Evolutionary conservation across 2,113 vertebrate species (phyloP), one percentile per base, ranked within the genome.

Genomic region (Pitta sordida): DNA sequence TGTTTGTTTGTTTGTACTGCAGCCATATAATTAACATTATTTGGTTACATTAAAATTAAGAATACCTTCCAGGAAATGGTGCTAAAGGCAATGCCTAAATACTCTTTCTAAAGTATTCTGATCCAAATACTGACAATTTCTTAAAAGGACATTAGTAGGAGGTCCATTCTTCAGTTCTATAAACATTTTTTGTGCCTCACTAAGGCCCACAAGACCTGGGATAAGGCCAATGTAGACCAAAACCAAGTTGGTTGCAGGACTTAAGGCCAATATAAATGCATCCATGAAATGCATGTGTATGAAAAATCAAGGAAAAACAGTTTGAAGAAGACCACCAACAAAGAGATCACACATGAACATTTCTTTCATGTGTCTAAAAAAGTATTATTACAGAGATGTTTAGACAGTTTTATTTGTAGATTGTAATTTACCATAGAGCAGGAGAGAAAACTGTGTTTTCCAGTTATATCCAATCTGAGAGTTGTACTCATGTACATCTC

Each of bases 251-350:
- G 63, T 89, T 51, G 48, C 55, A 56, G 85, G 83, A 91, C 9
- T 90, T 52, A 59, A 78, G 55, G 79, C 87, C 93, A 94, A 91
- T 85, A 90, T 55, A 95, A 96, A 96, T 92, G 75, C 51, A 63
- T 41, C 59, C 39, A 60, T 78, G 78, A 85, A 90, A 91, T 41
- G 39, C 6, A 11, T 18, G 65, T 67, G 55, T 67, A 70, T 37
- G 59, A 94, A 93, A 74, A 86, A 81, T 59, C 75, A 60, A 44
- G n/a, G 34, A 24, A 82, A 87, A 95, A 65, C 43, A n/a, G 15
- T 78, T 83, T 93, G 79, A 74, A 91, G 78, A 94, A 46, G 89
- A 91, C 91, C 89, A 94, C 94, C 85, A 91, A 91, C 74, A 94
- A 96, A 90, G 3, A 85, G 62, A 77, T 94, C 53, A 59, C 69